Evolutionary conservation across 2,888 invertebrate species (phyloP).

Genomic region (Caenorhabditis panamensis): DNA sequence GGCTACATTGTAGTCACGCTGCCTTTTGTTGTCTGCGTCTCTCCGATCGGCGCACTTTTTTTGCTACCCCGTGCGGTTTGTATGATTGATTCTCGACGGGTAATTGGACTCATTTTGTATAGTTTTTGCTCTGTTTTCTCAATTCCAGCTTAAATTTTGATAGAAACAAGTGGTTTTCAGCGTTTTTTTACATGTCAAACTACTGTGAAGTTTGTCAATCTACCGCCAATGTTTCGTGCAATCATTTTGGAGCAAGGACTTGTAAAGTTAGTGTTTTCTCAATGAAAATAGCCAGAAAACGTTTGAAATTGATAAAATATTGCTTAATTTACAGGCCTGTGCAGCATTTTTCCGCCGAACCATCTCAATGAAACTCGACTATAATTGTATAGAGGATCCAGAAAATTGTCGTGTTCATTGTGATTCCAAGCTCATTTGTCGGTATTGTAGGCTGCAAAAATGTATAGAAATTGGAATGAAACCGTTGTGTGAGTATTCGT

Average conservation of each 20-base stretch:
- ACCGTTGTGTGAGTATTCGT: constrained; percentile 16
- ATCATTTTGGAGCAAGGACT: constrained; percentile 55
- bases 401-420: constrained; percentile 48
- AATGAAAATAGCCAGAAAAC: not conserved
- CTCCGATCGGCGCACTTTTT: not conserved
- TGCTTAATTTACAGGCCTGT: constrained; percentile 41
- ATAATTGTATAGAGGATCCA: constrained; percentile 31
- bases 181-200: not conserved
- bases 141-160: not conserved
- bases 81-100: not conserved
- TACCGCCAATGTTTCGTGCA: constrained; percentile 26
- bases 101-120: not conserved
- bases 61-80: too few species aligned
- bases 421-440: constrained; percentile 31
- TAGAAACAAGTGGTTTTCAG: not conserved
- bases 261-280: constrained; percentile 44
- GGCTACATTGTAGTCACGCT: not conserved
- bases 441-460: constrained; percentile 27
- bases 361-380: constrained; percentile 47
- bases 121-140: not conserved
- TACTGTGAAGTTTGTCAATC: constrained; percentile 45
- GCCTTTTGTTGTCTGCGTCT: constrained; percentile 3
- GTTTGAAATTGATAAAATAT: too few species aligned
- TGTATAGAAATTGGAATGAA: constrained; percentile 19
- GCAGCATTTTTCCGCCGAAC: constrained; percentile 58